Evolutionary conservation across 2,113 vertebrate genomes (phyloP).

Genomic region (Trichechus manatus): DNA sequence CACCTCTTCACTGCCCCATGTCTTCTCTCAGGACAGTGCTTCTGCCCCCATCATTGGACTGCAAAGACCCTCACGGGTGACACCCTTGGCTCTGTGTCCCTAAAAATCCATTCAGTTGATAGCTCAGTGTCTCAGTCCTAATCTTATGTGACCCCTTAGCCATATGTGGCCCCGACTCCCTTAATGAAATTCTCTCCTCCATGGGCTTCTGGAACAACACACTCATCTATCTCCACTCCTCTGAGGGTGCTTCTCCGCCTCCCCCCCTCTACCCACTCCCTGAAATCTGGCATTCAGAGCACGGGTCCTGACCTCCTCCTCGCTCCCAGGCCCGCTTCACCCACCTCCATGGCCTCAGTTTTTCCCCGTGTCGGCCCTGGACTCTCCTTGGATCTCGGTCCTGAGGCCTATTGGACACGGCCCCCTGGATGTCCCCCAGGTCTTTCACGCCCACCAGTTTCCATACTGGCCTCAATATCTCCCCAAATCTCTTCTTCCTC

Average conservation of each 20-base stretch:
- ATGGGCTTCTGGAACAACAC: background rate
- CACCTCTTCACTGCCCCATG: accelerated
- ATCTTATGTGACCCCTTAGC: background rate
- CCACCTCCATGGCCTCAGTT: background rate
- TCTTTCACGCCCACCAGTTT: background rate
- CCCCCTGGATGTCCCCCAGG: background rate
- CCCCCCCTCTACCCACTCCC: background rate
- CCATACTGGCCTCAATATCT: background rate
- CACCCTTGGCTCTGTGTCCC: background rate
- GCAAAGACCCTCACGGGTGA: background rate
- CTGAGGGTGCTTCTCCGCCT: accelerated
- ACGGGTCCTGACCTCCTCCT: background rate
- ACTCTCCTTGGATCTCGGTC: background rate
- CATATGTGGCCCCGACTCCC: background rate
- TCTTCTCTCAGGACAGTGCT: background rate
- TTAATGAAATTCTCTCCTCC: accelerated
- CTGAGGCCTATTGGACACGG: background rate
- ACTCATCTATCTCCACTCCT: no score
- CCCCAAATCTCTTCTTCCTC: background rate
- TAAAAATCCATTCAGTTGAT: background rate
- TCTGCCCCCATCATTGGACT: no score
- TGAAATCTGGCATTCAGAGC: background rate
- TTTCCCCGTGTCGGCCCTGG: background rate
- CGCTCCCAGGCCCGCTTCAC: background rate
- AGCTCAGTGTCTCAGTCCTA: background rate